Conservation (phyloP, 2,888 invertebrate species). For the Campoplex nolae region DNA sequence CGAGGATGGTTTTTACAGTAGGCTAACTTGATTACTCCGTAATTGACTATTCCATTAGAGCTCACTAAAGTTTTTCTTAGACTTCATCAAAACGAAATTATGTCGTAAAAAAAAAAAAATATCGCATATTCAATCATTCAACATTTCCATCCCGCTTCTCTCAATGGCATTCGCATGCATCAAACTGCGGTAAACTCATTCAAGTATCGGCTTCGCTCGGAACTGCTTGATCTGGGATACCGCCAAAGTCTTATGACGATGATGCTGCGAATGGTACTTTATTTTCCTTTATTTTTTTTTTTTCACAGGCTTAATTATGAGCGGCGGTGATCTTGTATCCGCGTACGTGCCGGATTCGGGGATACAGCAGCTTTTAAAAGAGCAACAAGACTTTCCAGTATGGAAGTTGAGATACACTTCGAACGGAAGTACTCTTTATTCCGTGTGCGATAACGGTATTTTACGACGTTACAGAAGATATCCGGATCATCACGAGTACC, state of each 20-base stretch:
- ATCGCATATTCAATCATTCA: too few relatives aligned
- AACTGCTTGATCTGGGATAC: too few relatives aligned
- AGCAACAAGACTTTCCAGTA: constrained; percentile 82
- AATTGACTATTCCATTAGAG: not conserved
- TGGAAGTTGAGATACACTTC: constrained; percentile 85
- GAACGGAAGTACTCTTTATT: constrained; percentile 84
- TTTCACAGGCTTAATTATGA: constrained; percentile 83
- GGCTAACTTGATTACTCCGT: constrained; percentile 60
- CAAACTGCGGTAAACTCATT: too few relatives aligned
- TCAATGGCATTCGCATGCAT: too few relatives aligned
- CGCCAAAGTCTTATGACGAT: not conserved
- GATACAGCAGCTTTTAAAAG: constrained; percentile 83
- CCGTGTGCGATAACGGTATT: constrained; percentile 84
- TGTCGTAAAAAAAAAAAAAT: too few relatives aligned
- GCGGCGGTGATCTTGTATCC: constrained; percentile 84
- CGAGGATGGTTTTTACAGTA: constrained; percentile 84
- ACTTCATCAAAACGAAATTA: too few relatives aligned
- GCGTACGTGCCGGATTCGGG: constrained; percentile 84
- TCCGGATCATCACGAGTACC: constrained; percentile 84
- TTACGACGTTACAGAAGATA: constrained; percentile 84
- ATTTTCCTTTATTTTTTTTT: not conserved
- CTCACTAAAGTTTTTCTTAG: not conserved
- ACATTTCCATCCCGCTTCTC: too few relatives aligned
- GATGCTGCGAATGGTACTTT: not conserved
- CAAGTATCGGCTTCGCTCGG: too few relatives aligned